Evolutionary conservation across 2,888 invertebrate genomes (phyloP), one percentile per base, ranked within the genome.

Genomic region (Eudemis profundana): DNA sequence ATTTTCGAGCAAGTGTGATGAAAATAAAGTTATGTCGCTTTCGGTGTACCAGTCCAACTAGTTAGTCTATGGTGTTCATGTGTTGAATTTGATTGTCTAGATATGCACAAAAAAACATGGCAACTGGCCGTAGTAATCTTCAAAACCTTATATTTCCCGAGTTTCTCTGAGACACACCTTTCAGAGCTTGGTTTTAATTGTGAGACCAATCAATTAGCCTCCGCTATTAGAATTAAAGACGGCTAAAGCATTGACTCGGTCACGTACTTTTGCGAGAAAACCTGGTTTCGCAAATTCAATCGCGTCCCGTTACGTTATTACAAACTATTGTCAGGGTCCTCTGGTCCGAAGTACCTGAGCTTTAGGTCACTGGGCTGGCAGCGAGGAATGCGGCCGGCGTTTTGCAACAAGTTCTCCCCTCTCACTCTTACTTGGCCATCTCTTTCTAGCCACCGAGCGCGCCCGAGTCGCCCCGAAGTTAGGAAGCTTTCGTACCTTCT

Each of bases 291-390:
- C 38, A 14, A 61, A 59, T 59, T 23, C 44, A 23, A 59, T 64
- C 36, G 36, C 36, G 33, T 47, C 46, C 65, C 65, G 65, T 65
- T 60, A 60, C 27, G 40, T 47, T 60, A 59, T 29, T 46, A 49
- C 42, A 61, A 38, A 8, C 36, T 53, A 53, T 65, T 53, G 65
- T 65, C 60, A 60, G 53, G 51, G 53, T 60, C 46, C 50, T 72
- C 69, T 75, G 69, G 70, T 74, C 72, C 74, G 64, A 68, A 67
- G 49, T 72, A 71, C 72, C 68, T 71, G 70, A 81, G 84, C 86
- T 89, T 88, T 90, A 81, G 91, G 91, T 91, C 87, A 92, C 83
- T 91, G 85, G 91, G 90, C 89, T 89, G 87, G 73, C 19, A 50
- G 19, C 21, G 50, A 71, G 89, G 91, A 90, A 91, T 90, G 91